Conservation (phyloP, 2,113 vertebrate genomes). For the Hypanus sabinus region DNA sequence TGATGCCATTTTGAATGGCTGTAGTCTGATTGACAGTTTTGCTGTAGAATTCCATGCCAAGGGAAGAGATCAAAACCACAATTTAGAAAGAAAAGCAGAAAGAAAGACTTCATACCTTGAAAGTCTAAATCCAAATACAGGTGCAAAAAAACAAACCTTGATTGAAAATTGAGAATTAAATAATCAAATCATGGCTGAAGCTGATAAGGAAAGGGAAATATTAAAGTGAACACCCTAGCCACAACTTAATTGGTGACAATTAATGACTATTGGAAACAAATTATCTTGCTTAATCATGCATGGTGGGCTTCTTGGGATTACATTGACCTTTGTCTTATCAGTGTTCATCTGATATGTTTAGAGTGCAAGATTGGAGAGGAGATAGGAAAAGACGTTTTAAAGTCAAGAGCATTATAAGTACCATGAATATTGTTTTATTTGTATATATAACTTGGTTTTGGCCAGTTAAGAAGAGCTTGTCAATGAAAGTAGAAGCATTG, state of each 20-base stretch:
- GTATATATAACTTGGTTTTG: neutral
- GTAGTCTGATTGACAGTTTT: neutral
- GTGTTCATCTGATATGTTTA: neutral
- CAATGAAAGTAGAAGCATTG: neutral
- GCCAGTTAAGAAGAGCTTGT: neutral
- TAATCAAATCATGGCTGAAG: neutral
- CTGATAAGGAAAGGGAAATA: neutral
- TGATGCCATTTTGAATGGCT: neutral
- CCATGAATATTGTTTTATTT: neutral
- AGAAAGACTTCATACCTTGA: too few species aligned
- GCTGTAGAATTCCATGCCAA: neutral
- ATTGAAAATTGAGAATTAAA: neutral
- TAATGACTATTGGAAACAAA: neutral
- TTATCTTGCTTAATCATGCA: neutral
- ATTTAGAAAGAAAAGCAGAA: neutral
- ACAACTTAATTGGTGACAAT: neutral
- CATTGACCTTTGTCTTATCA: neutral
- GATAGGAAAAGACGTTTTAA: neutral
- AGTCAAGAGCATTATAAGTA: neutral
- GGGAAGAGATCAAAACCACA: neutral
- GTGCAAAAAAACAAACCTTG: neutral
- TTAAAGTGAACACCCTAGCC: neutral
- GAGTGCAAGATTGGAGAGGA: neutral
- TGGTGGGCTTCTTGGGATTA: neutral
- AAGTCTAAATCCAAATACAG: neutral